These are phyloP conservation scores for Odontamblyopus lacepedii DNA, from an alignment of 2,797 vertebrate species.

Conservation along the genomic window DNA sequence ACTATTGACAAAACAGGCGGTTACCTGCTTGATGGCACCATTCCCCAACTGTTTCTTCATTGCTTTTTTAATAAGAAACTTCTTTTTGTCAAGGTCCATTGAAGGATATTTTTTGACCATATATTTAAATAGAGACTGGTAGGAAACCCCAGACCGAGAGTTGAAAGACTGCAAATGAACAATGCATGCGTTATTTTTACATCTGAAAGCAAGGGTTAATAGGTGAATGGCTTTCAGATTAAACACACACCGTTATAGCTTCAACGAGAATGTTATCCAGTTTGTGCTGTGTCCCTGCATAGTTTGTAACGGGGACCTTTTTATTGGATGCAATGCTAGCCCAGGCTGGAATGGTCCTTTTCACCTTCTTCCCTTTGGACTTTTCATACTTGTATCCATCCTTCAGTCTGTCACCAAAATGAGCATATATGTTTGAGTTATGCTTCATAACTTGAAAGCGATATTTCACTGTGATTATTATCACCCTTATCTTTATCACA, in stretches of 20 bases:
- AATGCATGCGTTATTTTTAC: not conserved
- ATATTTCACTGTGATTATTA: conserved; percentile 78
- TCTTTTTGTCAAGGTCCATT: conserved; percentile 91
- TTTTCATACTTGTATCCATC: conserved; percentile 82
- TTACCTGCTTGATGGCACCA: conserved; percentile 93
- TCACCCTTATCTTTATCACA: conserved; percentile 72
- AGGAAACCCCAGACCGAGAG: conserved; percentile 87
- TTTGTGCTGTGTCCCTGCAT: conserved; percentile 87
- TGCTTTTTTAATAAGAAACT: conserved; percentile 93
- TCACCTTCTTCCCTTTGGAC: conserved; percentile 94
- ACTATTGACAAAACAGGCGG: not conserved
- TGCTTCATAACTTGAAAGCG: conserved; percentile 44
- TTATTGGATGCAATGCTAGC: conserved; percentile 91
- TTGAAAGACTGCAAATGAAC: conserved; percentile 83
- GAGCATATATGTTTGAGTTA: conserved; percentile 55
- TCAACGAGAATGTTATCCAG: conserved; percentile 95
- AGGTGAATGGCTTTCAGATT: not conserved
- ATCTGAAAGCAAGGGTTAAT: not conserved
- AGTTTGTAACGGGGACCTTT: conserved; percentile 85
- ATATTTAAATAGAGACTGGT: conserved; percentile 90
- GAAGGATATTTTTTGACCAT: conserved; percentile 92
- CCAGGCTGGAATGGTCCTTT: conserved; percentile 94
- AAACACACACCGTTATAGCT: conserved; percentile 85
- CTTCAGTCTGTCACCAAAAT: conserved; percentile 74
- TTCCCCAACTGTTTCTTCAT: conserved; percentile 92